A percentile compares a stretch with the other conserved stretches of the same genome.
phyloP scores from a whole-genome alignment of 2,113 vertebrate species.

The Microcebus ravelobensis region DNA sequence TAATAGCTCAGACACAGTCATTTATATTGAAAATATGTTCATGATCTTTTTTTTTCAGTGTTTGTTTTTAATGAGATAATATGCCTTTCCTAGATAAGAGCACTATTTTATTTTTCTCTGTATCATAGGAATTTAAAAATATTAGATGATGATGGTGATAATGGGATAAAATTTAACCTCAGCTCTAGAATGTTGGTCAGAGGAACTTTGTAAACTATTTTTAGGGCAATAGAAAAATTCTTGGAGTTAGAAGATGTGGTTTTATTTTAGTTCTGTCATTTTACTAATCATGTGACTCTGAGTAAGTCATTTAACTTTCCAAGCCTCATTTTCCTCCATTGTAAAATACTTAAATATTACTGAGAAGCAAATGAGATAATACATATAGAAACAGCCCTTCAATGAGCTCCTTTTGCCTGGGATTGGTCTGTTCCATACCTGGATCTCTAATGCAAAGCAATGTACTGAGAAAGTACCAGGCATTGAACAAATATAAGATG shows the following conservation, averaged over 20 bases:
- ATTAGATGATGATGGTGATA: neutral
- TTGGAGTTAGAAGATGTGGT: neutral
- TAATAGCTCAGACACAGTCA: neutral
- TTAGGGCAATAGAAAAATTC: neutral
- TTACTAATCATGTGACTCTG: neutral
- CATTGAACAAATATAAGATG: neutral
- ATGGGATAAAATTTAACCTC: neutral
- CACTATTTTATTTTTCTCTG: neutral
- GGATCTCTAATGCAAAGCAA: neutral
- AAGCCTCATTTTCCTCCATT: neutral
- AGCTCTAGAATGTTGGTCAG: neutral
- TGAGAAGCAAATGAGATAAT: neutral
- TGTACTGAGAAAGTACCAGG: neutral
- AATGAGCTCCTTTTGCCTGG: neutral
- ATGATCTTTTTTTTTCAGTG: neutral
- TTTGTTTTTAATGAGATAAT: neutral
- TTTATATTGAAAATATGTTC: neutral
- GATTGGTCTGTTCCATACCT: neutral
- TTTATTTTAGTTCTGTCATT: conserved; percentile 13
- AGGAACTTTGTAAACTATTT: neutral
- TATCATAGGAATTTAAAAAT: neutral
- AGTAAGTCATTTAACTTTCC: neutral
- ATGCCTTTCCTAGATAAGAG: neutral
- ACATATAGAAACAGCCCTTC: neutral
- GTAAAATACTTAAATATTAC: neutral